Percentiles rank a stretch among this genome's conserved stretches.
These are phyloP conservation scores for Poicephalus gulielmi DNA, from an alignment of 2,113 vertebrate genomes.

Conservation along the genomic window DNA sequence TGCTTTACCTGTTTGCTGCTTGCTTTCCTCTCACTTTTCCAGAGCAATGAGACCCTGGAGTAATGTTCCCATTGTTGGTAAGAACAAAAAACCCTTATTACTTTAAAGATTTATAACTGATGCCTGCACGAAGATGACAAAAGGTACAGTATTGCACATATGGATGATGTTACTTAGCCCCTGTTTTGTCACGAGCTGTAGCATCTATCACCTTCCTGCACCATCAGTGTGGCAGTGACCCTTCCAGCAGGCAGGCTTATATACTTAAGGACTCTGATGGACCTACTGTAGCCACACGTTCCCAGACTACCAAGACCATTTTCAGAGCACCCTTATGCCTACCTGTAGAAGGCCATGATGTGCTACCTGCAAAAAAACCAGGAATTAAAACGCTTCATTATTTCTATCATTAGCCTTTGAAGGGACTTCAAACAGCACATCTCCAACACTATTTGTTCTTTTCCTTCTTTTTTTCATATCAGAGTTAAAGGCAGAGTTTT, in stretches of 20 bases:
- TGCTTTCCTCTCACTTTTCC: not conserved
- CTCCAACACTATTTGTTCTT: not conserved
- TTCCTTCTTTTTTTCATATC: not conserved
- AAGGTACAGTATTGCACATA: not conserved
- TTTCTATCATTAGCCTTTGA: not conserved
- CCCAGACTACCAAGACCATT: not conserved
- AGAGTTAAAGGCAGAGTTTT: not conserved
- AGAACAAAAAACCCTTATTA: rapidly evolving
- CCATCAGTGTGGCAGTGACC: not conserved
- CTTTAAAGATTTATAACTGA: not conserved
- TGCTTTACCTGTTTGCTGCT: not conserved
- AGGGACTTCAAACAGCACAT: not conserved
- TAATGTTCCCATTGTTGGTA: rapidly evolving
- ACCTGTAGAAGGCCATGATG: not conserved
- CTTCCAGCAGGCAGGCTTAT: not conserved
- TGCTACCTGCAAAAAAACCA: not conserved
- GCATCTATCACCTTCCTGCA: not conserved
- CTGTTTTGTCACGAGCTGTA: not conserved
- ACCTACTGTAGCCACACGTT: not conserved
- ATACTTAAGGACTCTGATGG: not conserved
- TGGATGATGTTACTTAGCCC: not conserved
- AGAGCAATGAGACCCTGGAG: not conserved
- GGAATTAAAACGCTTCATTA: not conserved
- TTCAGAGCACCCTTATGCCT: not conserved
- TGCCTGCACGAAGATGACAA: not conserved